Conservation (phyloP, 2,113 vertebrate species). For the Diphyllodes magnificus region DNA sequence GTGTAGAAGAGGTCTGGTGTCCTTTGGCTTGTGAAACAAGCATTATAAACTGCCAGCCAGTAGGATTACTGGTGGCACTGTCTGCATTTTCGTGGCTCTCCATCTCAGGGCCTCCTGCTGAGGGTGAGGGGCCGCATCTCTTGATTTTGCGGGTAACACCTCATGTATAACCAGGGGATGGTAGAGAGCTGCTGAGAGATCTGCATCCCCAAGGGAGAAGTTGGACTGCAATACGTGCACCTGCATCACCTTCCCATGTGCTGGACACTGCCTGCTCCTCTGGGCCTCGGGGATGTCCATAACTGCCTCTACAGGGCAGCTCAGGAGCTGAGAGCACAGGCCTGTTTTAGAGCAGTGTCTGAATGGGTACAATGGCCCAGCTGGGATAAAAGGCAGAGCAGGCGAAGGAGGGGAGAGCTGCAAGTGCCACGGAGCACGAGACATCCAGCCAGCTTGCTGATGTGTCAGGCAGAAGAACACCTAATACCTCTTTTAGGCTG, state of each 20-base stretch:
- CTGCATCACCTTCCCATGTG: background rate
- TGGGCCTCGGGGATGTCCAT: background rate
- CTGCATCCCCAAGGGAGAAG: background rate
- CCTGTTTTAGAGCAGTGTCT: background rate
- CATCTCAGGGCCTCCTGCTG: background rate
- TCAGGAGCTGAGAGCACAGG: background rate
- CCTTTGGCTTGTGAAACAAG: background rate
- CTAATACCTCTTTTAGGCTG: background rate
- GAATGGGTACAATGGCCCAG: too few species aligned
- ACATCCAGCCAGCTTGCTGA: background rate
- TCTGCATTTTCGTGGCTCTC: background rate
- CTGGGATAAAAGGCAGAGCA: background rate
- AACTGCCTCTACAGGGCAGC: background rate
- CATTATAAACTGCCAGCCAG: background rate
- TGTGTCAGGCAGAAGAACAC: background rate
- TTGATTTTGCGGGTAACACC: background rate
- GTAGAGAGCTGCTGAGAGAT: background rate
- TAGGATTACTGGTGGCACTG: background rate
- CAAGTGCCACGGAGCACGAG: rapidly evolving
- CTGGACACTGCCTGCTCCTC: background rate
- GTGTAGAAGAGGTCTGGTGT: background rate
- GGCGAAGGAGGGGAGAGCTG: background rate
- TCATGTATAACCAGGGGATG: background rate
- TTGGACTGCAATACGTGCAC: background rate
- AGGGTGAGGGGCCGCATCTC: rapidly evolving